Evolutionary conservation across 2,113 vertebrate species (phyloP).

Genomic region (Morone chrysops): DNA sequence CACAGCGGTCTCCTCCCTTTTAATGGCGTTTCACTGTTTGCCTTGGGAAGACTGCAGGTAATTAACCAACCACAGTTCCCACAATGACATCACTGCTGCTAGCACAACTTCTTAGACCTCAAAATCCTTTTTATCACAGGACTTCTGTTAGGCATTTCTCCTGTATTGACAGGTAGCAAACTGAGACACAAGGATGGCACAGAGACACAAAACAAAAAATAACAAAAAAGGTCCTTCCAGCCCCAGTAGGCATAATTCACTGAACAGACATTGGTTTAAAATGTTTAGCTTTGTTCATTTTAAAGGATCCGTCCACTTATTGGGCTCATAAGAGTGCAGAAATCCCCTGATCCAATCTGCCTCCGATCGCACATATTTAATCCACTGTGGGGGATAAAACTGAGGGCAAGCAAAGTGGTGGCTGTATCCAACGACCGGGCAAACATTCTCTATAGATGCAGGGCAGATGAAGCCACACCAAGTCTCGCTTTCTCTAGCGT

Average conservation of each 20-base stretch:
- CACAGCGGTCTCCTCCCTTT: not conserved
- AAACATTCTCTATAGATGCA: not conserved
- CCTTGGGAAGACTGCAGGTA: not conserved
- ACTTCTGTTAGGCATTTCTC: not conserved
- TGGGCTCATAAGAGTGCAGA: not conserved
- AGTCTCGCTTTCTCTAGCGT: not conserved
- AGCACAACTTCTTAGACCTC: not conserved
- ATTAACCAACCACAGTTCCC: slow-evolving; percentile 17
- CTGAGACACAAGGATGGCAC: no score
- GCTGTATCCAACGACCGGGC: not conserved
- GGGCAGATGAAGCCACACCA: not conserved
- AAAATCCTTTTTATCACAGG: not conserved
- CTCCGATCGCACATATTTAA: not conserved
- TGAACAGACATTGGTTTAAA: not conserved
- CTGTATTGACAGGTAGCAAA: not conserved
- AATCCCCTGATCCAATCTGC: not conserved
- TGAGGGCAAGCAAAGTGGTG: not conserved
- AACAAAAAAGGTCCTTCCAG: not conserved
- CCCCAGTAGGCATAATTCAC: not conserved
- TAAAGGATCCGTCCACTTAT: not conserved
- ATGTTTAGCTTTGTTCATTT: not conserved
- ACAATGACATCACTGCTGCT: not conserved
- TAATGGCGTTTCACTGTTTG: slow-evolving; percentile 14
- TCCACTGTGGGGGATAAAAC: not conserved
- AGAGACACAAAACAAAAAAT: no score